A percentile compares a stretch with the other conserved stretches of the same genome.
Conservation (phyloP, 2,888 invertebrate genomes). For the Hyalella azteca region DNA sequence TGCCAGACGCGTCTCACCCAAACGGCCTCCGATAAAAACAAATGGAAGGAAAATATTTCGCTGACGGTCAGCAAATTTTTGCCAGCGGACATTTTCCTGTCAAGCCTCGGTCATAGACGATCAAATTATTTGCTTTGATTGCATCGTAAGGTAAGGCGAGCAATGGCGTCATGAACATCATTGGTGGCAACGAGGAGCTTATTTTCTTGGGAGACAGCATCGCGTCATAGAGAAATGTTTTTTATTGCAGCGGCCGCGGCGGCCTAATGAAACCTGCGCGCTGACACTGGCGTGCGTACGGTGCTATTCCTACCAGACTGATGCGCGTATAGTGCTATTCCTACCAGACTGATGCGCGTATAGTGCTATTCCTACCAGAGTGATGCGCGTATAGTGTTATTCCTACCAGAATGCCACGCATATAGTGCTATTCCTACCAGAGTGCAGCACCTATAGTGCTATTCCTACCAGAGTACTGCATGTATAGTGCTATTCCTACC, state of each 20-base stretch:
- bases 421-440: no score
- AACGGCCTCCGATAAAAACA: slow-evolving; percentile 36
- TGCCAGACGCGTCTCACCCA: slow-evolving; percentile 34
- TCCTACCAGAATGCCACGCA: no score
- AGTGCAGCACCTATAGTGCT: no score
- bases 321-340: no score
- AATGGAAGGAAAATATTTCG: slow-evolving; percentile 35
- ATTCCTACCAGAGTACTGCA: no score
- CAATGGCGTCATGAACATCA: slow-evolving; percentile 19
- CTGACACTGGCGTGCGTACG: no score
- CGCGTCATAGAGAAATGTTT: slow-evolving; percentile 33
- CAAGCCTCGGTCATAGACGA: slow-evolving; percentile 24
- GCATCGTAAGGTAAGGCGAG: slow-evolving; percentile 18
- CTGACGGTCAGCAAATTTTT: slow-evolving; percentile 37
- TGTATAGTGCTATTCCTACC: no score
- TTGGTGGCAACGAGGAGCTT: slow-evolving; percentile 18
- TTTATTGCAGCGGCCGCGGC: background rate
- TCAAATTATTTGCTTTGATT: slow-evolving; percentile 36
- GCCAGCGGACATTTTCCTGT: slow-evolving; percentile 35
- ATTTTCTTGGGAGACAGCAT: slow-evolving; percentile 23
- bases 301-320: no score
- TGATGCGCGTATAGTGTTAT: no score
- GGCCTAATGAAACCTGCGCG: slow-evolving; percentile 12
- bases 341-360: no score
- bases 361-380: no score